phyloP scores from a whole-genome alignment of 2,113 vertebrate species.

The Micromys minutus region DNA sequence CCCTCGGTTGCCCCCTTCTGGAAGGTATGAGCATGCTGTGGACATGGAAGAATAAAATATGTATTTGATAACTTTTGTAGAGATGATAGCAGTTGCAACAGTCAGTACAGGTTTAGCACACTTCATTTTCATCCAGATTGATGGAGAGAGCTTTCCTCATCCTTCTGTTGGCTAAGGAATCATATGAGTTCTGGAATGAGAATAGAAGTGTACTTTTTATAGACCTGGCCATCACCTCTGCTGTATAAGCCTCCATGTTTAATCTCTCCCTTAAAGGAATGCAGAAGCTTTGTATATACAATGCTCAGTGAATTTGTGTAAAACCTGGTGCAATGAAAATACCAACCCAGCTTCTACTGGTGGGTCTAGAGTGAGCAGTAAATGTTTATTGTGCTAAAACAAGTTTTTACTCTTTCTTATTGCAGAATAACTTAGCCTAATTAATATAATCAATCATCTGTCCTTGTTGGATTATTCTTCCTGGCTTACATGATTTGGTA shows the following conservation, averaged over 20 bases:
- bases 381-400: constrained; percentile 37
- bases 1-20: neutral
- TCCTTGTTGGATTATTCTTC: constrained; percentile 40
- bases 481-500: neutral
- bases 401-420: constrained; percentile 51
- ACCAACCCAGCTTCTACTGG: neutral
- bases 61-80: neutral
- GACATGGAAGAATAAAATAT: neutral
- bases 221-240: neutral
- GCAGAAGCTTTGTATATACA: neutral
- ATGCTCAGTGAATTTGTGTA: neutral
- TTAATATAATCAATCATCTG: constrained; percentile 48
- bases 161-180: neutral
- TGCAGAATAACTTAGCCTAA: constrained; percentile 45
- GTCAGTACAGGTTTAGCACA: neutral
- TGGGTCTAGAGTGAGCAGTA: constrained; percentile 16
- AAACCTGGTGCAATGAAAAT: neutral
- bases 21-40: neutral
- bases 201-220: neutral
- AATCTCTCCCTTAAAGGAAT: neutral
- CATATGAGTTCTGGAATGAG: neutral
- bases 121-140: neutral
- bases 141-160: neutral
- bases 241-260: neutral
- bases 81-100: too few relatives aligned